Base-by-base conservation (phyloP, 2,113 vertebrate genomes). In the Hippotragus niger region DNA sequence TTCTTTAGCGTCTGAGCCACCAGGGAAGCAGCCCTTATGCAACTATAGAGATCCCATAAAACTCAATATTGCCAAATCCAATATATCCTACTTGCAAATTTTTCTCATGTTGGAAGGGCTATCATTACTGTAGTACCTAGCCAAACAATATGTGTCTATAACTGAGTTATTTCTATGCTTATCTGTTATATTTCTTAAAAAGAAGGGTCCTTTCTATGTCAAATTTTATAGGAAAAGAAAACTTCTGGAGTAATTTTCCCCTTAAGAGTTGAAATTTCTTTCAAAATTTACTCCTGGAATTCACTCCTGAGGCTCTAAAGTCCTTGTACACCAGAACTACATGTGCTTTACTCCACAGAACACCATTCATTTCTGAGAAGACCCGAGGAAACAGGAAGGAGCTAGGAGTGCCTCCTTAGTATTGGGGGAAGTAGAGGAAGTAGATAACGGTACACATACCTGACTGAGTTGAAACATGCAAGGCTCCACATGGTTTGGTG, bases 361-460 rank as follows among this genome's bases (percentile, higher is more conserved):
- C 36, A 62, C 4, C 47, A 60, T 12, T 29, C 15, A 43, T 27
- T 78, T 81, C 19, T 43, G 17, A 62, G 64, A 94, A 47, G 88
- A 25, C 4, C 10, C 0, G 0, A 78, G 81, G 71, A 93, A 47
- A 12, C 33, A 78, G 4, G 13, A 76, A 82, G n/a, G 17, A 40
- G 43, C 29, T 31, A 57, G 16, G 12, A 64, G 36, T 40, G 16
- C 16, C 36, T 78, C 45, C 5, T 36, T 10, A 60, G 50, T n/a
- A 7, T 4, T 74, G 9, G 40, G n/a, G 25, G 40, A 58, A 87
- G n/a, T 0, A 52, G 81, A 91, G 67, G 50, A 95, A 16, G 14
- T 36, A 0, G 2, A 3, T 43, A 7, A 23, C 84, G 52, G 10
- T 11, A 27, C 3, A 9, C 6, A 15, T 17, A 12, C 9, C 40